Evolutionary conservation across 2,888 invertebrate species (phyloP), one percentile per base, ranked within the genome.

Genomic region (Argynnis bischoffii): DNA sequence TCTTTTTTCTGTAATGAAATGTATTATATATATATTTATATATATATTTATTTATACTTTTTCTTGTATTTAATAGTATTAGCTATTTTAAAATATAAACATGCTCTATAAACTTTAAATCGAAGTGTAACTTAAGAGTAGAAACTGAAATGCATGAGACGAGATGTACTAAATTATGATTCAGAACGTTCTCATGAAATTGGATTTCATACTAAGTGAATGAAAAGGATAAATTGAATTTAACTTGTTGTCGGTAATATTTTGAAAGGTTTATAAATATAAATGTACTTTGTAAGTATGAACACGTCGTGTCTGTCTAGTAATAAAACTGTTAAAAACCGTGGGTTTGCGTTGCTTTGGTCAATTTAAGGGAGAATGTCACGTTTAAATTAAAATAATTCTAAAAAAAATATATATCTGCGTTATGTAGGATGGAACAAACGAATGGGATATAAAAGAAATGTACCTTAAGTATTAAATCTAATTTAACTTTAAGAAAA

Each of bases 141-240:
- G 18, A 16, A 15, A 47, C 21, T 21, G 16, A 51, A 51, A 61
- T 61, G 60, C 60, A 63, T 63, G 63, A 31, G 21, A 41, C 18
- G 61, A 41, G 54, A 54, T 46, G 53, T 16, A 54, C 63, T 46
- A 47, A 47, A 63, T 63, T 63, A 55, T 47, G 55, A 63, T 63
- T 63, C 63, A 63, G 55, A 55, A 55, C 63, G 18, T 47, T 54
- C 54, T 6, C 18, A 31, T 56, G 18, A 47, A 46, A 63, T 63
- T 55, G 63, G 14, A 55, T 54, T 59, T 47, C 54, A 63, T 54
- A 46, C 26, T 47, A 48, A 54, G 18, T 46, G 21, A 55, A 55
- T 54, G 46, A 16, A 26, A 48, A 21, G 59, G 51, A 63, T 63
- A n/a, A 55, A 63, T 55, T 26, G 21, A 46, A 54, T 63, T 41